A percentile compares a stretch with the other conserved stretches of the same genome.
Conservation (phyloP, 2,888 invertebrate species). For the Phytoseiulus persimilis region DNA sequence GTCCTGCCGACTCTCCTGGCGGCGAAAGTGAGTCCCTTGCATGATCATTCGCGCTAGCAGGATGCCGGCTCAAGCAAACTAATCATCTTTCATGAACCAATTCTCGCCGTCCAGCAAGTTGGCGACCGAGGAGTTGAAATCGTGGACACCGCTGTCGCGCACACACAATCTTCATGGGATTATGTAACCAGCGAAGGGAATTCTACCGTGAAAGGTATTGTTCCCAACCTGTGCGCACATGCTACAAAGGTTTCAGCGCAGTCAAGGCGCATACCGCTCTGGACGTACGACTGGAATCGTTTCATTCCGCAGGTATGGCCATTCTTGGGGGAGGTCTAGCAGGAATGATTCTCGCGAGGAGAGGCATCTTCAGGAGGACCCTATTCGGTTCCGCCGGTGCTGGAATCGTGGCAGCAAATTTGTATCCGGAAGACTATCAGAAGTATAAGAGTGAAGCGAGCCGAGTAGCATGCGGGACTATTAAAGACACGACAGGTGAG, state of each 20-base stretch:
- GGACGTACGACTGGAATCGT: background rate
- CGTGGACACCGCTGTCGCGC: conserved; percentile 22
- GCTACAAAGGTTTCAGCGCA: no score
- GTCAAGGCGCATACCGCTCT: no score
- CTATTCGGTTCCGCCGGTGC: conserved; percentile 9
- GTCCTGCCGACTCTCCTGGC: conserved; percentile 1
- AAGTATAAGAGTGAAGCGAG: background rate
- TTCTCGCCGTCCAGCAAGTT: background rate
- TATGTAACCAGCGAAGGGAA: conserved; percentile 33
- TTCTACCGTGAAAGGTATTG: conserved; percentile 8
- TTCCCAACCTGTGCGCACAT: no score
- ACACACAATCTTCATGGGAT: conserved; percentile 17
- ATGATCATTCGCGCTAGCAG: no score
- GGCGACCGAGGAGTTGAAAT: conserved; percentile 17
- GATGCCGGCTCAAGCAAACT: no score
- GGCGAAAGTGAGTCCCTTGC: background rate
- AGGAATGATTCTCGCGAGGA: conserved; percentile 26
- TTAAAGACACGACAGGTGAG: conserved; percentile 19
- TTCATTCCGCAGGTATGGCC: background rate
- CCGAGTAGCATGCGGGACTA: background rate
- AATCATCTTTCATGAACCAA: background rate
- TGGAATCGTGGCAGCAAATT: background rate
- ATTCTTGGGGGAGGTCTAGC: conserved; percentile 19
- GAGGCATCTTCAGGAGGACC: conserved; percentile 13
- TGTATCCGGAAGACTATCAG: conserved; percentile 12